Percentiles rank a stretch among this genome's conserved stretches.
Conservation (phyloP, 2,797 vertebrate species). For the Tinamus major region DNA sequence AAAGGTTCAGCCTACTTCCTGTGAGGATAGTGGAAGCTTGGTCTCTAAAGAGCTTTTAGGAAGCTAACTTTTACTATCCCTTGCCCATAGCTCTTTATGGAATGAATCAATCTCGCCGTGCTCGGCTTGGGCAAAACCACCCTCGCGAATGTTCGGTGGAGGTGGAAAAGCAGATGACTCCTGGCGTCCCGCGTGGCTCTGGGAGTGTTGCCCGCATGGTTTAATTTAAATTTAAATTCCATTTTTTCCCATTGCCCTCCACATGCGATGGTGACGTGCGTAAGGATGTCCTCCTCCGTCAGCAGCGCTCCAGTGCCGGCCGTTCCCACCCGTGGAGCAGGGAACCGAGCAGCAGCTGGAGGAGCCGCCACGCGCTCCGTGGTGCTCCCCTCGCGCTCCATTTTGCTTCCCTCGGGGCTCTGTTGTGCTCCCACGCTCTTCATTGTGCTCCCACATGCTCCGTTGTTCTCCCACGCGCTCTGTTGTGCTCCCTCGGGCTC, state of each 20-base stretch:
- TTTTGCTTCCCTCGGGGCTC: too few species aligned
- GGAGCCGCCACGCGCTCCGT: too few species aligned
- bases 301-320: too few species aligned
- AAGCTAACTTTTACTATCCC: not conserved
- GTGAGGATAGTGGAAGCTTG: not conserved
- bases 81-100: not conserved
- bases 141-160: accelerated
- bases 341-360: too few species aligned
- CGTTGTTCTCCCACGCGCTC: too few species aligned
- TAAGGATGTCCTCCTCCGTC: too few species aligned
- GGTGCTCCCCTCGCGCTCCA: too few species aligned
- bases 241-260: not conserved
- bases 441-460: too few species aligned
- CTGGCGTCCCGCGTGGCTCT: not conserved
- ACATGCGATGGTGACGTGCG: too few species aligned
- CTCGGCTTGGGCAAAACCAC: accelerated
- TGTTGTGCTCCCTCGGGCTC: too few species aligned
- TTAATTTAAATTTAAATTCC: not conserved
- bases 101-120: not conserved
- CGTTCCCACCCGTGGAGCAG: too few species aligned
- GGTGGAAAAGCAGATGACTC: not conserved
- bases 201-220: not conserved
- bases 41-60: not conserved
- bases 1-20: not conserved
- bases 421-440: too few species aligned